Evolutionary conservation across 2,113 vertebrate species (phyloP).

Genomic region (Coregonus clupeaformis): DNA sequence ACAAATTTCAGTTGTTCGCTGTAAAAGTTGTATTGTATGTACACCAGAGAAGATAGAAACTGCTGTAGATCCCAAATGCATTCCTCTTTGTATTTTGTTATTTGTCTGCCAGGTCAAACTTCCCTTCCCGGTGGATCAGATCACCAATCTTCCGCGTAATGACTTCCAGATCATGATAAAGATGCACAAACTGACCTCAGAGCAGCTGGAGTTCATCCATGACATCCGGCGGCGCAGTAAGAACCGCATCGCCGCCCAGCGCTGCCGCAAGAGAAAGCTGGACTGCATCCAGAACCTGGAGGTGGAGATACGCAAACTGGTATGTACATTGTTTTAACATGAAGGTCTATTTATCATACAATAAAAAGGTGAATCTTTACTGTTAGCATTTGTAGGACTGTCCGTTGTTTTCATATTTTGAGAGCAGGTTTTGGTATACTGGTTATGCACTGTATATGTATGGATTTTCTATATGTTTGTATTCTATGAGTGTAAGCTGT

Average conservation of each 20-base stretch:
- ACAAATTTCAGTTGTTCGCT: not conserved
- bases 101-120: slow-evolving; percentile 83
- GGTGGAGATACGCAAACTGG: slow-evolving; percentile 93
- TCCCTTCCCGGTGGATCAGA: slow-evolving; percentile 94
- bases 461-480: not conserved
- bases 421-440: no score
- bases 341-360: not conserved
- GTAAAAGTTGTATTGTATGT: not conserved
- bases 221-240: slow-evolving; percentile 92
- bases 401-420: not conserved
- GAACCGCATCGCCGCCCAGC: slow-evolving; percentile 93
- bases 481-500: not conserved
- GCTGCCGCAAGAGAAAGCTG: slow-evolving; percentile 94
- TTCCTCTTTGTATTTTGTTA: not conserved
- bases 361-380: not conserved
- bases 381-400: not conserved
- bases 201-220: slow-evolving; percentile 94
- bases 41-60: not conserved
- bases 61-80: not conserved
- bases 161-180: slow-evolving; percentile 98
- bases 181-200: slow-evolving; percentile 95
- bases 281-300: slow-evolving; percentile 97
- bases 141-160: slow-evolving; percentile 94
- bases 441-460: not conserved
- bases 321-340: slow-evolving; percentile 22